Evolutionary conservation across 1,140 invertebrate species (phyloP), one percentile per base, ranked within the genome.

Genomic region (Drosophila arawakana): DNA sequence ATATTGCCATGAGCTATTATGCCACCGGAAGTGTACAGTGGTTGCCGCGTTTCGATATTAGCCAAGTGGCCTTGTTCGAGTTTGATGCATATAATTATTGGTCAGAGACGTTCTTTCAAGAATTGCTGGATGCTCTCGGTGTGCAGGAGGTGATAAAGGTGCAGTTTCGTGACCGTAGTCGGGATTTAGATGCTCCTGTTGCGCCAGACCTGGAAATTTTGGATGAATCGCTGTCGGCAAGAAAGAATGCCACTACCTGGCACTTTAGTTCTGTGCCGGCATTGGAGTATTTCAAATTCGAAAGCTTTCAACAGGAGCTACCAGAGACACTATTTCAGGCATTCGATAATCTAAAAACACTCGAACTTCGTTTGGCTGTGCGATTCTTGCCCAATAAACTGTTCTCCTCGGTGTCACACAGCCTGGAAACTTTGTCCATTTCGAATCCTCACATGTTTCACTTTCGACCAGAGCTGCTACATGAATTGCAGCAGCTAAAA

Each of bases 1-100:
- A 81, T 1, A 55, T 88, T 3, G 79, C 83, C 34, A 63, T 88
- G 46, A 89, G 84, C 47, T 88, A 88, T 49, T 88, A 89, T 21
- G 67, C 80, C 5, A 13, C 9, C 0, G 25, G 21, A 1, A 39
- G 37, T 1, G 13, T 88, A 2, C 15, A 47, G 7, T 81, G 78
- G 76, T 35, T 88, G 46, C 84, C 84, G 4, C 61, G 67, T 11
- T 78, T 88, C 34, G 67, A 90, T 55, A 67, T 88, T 25, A 49
- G 25, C 1, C 52, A 76, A 5, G 60, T 88, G 61, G 71, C 70
- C 2, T 68, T 71, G 55, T 80, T 88, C 13, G 84, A 88, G 58
- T 89, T 88, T 35, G 84, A 88, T 18, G 84, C 84, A 0, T 88
- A 88, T 30, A 70, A 46, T 21, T 88, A 75, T 44, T 88, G 84